These are phyloP conservation scores for Gadus chalcogrammus DNA, from an alignment of 2,113 vertebrate species.

Conservation along the genomic window DNA sequence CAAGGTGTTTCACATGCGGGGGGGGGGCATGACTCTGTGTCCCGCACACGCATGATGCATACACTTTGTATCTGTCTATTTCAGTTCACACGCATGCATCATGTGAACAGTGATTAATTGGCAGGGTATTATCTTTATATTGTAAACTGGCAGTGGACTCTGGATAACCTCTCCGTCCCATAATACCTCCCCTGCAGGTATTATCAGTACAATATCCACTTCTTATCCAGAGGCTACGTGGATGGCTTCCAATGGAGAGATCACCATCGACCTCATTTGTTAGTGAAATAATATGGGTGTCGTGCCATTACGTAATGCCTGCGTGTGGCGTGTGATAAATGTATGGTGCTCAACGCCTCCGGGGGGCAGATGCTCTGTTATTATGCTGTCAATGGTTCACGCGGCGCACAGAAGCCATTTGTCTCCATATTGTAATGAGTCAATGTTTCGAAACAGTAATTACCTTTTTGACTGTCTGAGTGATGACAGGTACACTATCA, in stretches of 20 bases:
- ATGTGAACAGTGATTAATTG: neutral
- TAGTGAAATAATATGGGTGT: constrained; percentile 36
- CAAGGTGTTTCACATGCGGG: neutral
- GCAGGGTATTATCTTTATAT: neutral
- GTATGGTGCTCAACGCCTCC: constrained; percentile 39
- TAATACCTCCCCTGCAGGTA: constrained; percentile 7
- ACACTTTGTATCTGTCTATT: neutral
- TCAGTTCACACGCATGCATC: neutral
- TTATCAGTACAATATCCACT: neutral
- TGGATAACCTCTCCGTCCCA: neutral
- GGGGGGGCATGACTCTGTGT: neutral
- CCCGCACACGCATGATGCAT: neutral
- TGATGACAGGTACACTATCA: constrained; percentile 46
- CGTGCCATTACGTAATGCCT: constrained; percentile 38
- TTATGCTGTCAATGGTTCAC: constrained; percentile 59
- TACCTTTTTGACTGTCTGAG: constrained; percentile 52
- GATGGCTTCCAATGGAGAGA: constrained; percentile 28
- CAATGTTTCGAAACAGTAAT: constrained; percentile 63
- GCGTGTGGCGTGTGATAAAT: constrained; percentile 51
- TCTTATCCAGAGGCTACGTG: neutral
- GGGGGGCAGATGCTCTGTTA: constrained; percentile 51
- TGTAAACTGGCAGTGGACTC: neutral
- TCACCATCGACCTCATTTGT: constrained; percentile 35
- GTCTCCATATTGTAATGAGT: constrained; percentile 64
- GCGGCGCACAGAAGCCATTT: constrained; percentile 61